phyloP scores from a whole-genome alignment of 2,797 vertebrate species.

The Babyrousa celebensis region DNA sequence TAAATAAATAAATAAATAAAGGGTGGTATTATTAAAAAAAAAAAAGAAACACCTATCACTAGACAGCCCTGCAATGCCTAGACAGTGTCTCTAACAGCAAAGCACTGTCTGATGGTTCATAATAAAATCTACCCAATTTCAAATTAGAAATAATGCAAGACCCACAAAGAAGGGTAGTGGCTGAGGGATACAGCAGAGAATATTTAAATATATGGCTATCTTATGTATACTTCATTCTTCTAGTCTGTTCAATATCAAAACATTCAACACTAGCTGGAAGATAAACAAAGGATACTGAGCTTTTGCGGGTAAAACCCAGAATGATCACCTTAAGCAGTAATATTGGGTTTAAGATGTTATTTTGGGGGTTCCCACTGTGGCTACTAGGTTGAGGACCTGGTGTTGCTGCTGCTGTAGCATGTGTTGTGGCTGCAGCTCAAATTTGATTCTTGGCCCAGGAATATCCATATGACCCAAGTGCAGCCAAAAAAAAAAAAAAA shows the following conservation, averaged over 20 bases:
- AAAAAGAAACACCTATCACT: slow-evolving; percentile 14
- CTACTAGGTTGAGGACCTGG: too few relatives aligned
- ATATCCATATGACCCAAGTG: background rate
- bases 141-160: slow-evolving; percentile 20
- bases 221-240: background rate
- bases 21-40: too few relatives aligned
- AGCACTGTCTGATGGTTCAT: background rate
- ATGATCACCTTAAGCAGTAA: slow-evolving; percentile 24
- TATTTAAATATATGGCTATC: slow-evolving; percentile 6
- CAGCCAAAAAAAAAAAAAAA: too few relatives aligned
- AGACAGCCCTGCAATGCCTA: background rate
- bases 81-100: background rate
- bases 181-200: background rate
- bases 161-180: background rate
- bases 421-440: too few relatives aligned
- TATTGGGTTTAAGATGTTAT: background rate
- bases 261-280: background rate
- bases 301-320: slow-evolving; percentile 33
- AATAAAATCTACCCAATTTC: slow-evolving; percentile 42
- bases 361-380: too few relatives aligned
- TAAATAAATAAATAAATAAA: too few relatives aligned
- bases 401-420: too few relatives aligned
- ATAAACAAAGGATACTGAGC: background rate
- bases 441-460: background rate
- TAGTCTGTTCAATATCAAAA: slow-evolving; percentile 10